Evolutionary conservation across 2,888 invertebrate genomes (phyloP), one percentile per base, ranked within the genome.

Genomic region (Trichogramma evanescens): DNA sequence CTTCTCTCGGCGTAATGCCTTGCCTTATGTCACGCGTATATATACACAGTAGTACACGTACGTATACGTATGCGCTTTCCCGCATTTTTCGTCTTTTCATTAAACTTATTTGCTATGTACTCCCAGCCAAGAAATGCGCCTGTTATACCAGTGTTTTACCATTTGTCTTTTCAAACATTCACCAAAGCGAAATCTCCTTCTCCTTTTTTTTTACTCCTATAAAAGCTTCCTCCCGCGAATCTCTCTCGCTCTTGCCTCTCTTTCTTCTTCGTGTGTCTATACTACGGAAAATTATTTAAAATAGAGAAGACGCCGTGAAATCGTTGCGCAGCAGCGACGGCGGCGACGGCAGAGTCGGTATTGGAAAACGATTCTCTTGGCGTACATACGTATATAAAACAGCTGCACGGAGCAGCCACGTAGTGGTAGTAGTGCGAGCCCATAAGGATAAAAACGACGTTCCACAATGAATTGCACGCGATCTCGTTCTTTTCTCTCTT

Each of bases 351-450:
- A 66, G 65, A 56, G 66, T 63, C 63, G 59, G 64, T 72, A 73
- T 72, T 67, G 71, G 73, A 73, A 73, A 71, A 72, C 71, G 70
- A 72, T 72, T 69, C 66, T 26, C 26, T 26, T 26, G 26, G 26
- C 26, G 26, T 26, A 26, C 26, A 26, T 26, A 26, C 26, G 26
- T 26, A 26, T 26, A 26, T 26, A 26, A 26, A 26, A 26, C 26
- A 26, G 26, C 26, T 26, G 26, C 26, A 26, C 26, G 3, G 26
- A 26, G 26, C n/a, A 45, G 45, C 8, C n/a, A 9, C 45, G n/a
- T n/a, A 45, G 45, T 9, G 45, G 26, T 26, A 26, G 26, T 26
- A 26, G 26, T 26, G 26, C 26, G 26, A 26, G 26, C 26, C 26
- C 26, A 26, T 26, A 26, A 26, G 26, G 26, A 26, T 26, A 26